Evolutionary conservation across 2,888 invertebrate genomes (phyloP).

Genomic region (Halictus quadricinctus): DNA sequence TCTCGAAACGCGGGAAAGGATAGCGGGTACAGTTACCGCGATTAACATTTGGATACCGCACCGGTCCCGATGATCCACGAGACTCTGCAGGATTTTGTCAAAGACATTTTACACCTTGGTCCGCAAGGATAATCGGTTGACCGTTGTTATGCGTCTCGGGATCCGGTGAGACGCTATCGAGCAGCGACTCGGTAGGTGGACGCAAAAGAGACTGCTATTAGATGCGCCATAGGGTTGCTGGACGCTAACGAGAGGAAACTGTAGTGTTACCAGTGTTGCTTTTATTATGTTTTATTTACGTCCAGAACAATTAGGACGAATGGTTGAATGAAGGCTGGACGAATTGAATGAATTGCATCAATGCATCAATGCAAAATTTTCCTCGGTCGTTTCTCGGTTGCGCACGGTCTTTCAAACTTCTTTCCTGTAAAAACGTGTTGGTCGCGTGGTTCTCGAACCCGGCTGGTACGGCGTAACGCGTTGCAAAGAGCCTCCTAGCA

Average conservation of each 20-base stretch:
- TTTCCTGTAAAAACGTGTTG: neutral
- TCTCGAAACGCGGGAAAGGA: neutral
- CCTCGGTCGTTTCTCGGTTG: neutral
- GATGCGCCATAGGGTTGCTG: neutral
- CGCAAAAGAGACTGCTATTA: neutral
- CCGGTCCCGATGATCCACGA: neutral
- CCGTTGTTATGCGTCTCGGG: too few species aligned
- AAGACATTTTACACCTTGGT: neutral
- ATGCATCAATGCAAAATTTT: neutral
- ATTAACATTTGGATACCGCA: neutral
- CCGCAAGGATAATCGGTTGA: neutral
- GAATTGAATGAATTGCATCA: neutral
- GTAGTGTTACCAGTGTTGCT: neutral
- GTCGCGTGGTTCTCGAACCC: neutral
- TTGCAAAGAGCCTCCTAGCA: slow-evolving; percentile 27
- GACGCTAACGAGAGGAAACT: neutral
- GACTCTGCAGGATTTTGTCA: neutral
- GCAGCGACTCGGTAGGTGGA: neutral
- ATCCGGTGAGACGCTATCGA: neutral
- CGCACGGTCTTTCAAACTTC: neutral
- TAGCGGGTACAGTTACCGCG: neutral
- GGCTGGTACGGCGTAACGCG: neutral
- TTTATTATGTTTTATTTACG: neutral
- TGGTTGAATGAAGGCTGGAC: too few species aligned
- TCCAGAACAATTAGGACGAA: too few species aligned